Percentiles rank a stretch among this genome's conserved stretches.
These are phyloP conservation scores for Enteromius afrohamiltoni DNA, from an alignment of 2,797 vertebrate genomes.

Conservation along the genomic window DNA sequence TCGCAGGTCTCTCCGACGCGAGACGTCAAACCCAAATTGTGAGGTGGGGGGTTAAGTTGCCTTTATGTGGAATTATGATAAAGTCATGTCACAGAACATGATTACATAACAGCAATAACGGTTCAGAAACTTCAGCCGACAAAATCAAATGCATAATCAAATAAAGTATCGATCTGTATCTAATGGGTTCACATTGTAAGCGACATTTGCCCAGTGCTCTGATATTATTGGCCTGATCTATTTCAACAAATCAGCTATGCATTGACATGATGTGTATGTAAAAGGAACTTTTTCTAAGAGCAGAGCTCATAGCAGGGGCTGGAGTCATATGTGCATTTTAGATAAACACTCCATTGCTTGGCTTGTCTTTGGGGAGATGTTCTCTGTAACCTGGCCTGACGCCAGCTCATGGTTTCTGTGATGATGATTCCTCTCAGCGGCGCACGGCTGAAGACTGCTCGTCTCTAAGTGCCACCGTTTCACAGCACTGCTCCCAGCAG, in stretches of 20 bases:
- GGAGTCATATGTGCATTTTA: conserved; percentile 25
- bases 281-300: background rate
- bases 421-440: conserved; percentile 42
- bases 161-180: background rate
- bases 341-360: conserved; percentile 39
- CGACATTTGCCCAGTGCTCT: background rate
- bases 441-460: conserved; percentile 23
- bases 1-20: conserved; percentile 19
- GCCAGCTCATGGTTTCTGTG: conserved; percentile 42
- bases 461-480: conserved; percentile 61
- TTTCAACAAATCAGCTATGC: background rate
- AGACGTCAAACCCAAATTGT: conserved; percentile 17
- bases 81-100: background rate
- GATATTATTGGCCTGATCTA: background rate
- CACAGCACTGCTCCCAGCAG: conserved; percentile 57
- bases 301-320: background rate
- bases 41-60: conserved; percentile 14
- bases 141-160: background rate
- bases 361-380: conserved; percentile 46
- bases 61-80: background rate
- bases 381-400: conserved; percentile 43
- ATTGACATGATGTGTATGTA: background rate
- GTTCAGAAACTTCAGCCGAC: background rate
- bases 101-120: background rate
- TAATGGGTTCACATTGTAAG: background rate